These are phyloP conservation scores for Cryptophagus acutangulus DNA, from an alignment of 2,888 invertebrate species.

Conservation along the genomic window DNA sequence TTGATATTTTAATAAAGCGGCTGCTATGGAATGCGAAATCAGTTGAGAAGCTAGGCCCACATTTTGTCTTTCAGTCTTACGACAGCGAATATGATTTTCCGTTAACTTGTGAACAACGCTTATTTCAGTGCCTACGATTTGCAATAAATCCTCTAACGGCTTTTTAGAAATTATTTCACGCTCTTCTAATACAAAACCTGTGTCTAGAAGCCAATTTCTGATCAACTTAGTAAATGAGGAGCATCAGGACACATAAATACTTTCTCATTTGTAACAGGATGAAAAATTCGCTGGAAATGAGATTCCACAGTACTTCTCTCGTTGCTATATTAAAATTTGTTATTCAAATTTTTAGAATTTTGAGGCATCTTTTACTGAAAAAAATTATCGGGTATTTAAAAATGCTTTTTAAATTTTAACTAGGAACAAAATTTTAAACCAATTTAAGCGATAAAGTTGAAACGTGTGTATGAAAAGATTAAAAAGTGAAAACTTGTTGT, in stretches of 20 bases:
- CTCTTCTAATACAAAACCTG: conserved; percentile 24
- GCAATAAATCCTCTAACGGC: conserved; percentile 16
- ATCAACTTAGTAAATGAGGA: conserved; percentile 26
- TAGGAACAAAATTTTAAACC: too few species aligned
- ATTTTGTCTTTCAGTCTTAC: conserved; percentile 25
- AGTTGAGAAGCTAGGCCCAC: conserved; percentile 28
- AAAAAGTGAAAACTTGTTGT: too few species aligned
- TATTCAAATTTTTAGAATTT: too few species aligned
- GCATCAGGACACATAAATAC: conserved; percentile 25
- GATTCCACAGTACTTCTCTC: too few species aligned
- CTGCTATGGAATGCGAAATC: conserved; percentile 29
- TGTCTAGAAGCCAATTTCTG: conserved; percentile 17
- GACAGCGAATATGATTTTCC: conserved; percentile 24
- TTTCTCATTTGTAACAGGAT: conserved; percentile 16
- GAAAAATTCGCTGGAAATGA: too few species aligned
- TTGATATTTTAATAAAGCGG: conserved; percentile 26
- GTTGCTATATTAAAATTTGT: too few species aligned
- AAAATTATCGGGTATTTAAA: too few species aligned
- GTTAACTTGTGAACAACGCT: conserved; percentile 20
- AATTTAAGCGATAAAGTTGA: too few species aligned
- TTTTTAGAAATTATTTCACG: conserved; percentile 18
- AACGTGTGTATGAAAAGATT: too few species aligned
- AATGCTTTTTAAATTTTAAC: too few species aligned
- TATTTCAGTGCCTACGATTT: conserved; percentile 19
- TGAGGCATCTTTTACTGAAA: too few species aligned